Base-by-base conservation (phyloP, 1,140 invertebrate species). In the Neelides sp. region DNA sequence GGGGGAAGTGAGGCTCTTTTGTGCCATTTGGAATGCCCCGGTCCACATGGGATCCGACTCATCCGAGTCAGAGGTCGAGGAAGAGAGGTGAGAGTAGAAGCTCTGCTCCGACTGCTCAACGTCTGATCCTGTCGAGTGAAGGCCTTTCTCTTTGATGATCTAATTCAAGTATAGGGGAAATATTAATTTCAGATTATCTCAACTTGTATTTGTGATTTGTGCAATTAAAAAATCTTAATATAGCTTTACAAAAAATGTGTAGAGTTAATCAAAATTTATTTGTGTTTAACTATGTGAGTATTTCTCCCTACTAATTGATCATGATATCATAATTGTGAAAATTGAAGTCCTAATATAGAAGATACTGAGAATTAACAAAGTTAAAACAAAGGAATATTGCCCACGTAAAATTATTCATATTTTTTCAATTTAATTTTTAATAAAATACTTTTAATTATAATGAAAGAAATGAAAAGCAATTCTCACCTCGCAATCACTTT, bases 401-500 rank as follows among this genome's bases (percentile, higher is more conserved):
- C 12, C 15, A 13, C 19, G 19, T 5, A 39, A 39, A 10, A 13
- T n/a, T 39, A 39, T 39, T 39, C 7, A 10, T n/a, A n/a, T 5
- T 4, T 39, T 7, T 10, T 20, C 8, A 43, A 19, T 23, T 8
- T 8, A 43, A 22, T 22, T 5, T 23, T 37, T 37, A 5, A 37
- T 15, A 37, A 37, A 37, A 37, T 37, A 7, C n/a, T 37, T 37
- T 15, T 26, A 19, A 19, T 43, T 24, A 43, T 24, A 19, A 24
- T 24, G 27, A 24, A 19, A 43, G 10, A 8, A 10, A 8, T 19
- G n/a, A n/a, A n/a, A n/a, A n/a, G 8, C 37, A 4, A 47, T 4
- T 20, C 28, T 44, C 36, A 55, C 53, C 48, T 55, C 54, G 39
- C 27, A 35, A 51, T 58, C 56, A 54, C 56, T 54, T 58, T 58